Evolutionary conservation across 2,797 vertebrate species (phyloP).

Genomic region (Australoheros facetus): DNA sequence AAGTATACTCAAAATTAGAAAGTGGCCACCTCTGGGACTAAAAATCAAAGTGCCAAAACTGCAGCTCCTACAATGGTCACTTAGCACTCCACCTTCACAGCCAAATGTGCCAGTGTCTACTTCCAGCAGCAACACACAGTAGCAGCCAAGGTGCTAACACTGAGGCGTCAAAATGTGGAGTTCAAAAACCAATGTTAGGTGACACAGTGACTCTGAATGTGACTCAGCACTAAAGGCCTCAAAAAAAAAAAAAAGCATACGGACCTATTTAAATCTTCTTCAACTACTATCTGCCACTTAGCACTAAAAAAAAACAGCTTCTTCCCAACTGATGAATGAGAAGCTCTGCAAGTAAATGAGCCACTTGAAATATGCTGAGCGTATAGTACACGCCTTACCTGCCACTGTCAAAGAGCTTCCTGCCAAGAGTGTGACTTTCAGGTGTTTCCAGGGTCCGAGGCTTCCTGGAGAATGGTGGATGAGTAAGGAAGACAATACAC

Average conservation of each 20-base stretch:
- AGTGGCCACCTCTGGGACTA: background rate
- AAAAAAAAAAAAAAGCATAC: background rate
- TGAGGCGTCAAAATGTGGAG: background rate
- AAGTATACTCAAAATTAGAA: background rate
- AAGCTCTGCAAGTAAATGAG: background rate
- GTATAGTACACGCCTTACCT: constrained; percentile 87
- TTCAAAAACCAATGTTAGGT: background rate
- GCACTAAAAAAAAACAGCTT: background rate
- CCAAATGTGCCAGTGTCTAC: background rate
- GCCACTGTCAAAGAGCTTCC: constrained; percentile 88
- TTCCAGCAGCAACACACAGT: background rate
- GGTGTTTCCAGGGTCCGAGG: constrained; percentile 91
- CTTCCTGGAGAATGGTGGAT: constrained; percentile 89
- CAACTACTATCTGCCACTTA: background rate
- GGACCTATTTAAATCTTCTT: background rate
- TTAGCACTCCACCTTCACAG: no score
- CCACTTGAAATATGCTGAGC: constrained; percentile 52
- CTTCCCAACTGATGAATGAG: background rate
- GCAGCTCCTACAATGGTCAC: background rate
- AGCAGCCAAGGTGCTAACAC: background rate
- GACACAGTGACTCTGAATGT: background rate
- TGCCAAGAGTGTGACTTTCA: constrained; percentile 90
- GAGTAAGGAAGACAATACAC: constrained; percentile 74
- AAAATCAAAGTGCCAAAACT: background rate
- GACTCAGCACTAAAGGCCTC: background rate